Conservation (phyloP, 2,888 invertebrate genomes). For the Lithophane ornitopus region DNA sequence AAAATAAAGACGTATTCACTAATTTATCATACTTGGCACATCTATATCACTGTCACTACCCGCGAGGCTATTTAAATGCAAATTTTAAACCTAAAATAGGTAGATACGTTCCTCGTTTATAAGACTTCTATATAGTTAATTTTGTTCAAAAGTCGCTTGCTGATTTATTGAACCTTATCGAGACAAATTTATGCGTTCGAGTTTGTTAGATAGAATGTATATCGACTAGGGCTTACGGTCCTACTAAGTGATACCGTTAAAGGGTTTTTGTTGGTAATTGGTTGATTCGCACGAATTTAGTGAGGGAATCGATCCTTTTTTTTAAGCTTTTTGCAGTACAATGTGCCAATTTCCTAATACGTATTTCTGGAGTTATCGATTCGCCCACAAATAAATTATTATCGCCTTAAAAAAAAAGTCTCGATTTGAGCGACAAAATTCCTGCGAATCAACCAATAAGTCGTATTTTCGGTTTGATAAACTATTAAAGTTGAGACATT, state of each 20-base stretch:
- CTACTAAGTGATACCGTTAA: constrained; percentile 25
- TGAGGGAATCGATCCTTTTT: too few relatives aligned
- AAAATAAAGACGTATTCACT: constrained; percentile 49
- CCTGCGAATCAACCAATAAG: too few relatives aligned
- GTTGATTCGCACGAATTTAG: too few relatives aligned
- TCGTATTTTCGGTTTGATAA: background rate
- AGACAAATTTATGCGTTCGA: constrained; percentile 78
- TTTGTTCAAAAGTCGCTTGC: constrained; percentile 76
- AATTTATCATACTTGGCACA: constrained; percentile 69
- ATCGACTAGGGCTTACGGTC: constrained; percentile 28
- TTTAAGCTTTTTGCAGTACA: too few relatives aligned
- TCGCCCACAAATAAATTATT: too few relatives aligned
- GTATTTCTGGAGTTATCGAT: too few relatives aligned
- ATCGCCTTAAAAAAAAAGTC: too few relatives aligned
- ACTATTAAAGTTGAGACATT: background rate
- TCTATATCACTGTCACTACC: constrained; percentile 68
- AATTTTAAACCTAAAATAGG: constrained; percentile 79
- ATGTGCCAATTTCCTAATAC: too few relatives aligned
- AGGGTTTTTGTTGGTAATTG: background rate
- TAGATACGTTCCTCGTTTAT: constrained; percentile 57
- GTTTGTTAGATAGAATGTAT: constrained; percentile 71
- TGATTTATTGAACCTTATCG: constrained; percentile 82
- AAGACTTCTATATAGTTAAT: constrained; percentile 70
- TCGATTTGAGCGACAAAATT: too few relatives aligned
- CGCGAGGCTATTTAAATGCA: constrained; percentile 79